Base-by-base conservation (phyloP, 2,888 invertebrate genomes). In the Polymixis flavicincta region DNA sequence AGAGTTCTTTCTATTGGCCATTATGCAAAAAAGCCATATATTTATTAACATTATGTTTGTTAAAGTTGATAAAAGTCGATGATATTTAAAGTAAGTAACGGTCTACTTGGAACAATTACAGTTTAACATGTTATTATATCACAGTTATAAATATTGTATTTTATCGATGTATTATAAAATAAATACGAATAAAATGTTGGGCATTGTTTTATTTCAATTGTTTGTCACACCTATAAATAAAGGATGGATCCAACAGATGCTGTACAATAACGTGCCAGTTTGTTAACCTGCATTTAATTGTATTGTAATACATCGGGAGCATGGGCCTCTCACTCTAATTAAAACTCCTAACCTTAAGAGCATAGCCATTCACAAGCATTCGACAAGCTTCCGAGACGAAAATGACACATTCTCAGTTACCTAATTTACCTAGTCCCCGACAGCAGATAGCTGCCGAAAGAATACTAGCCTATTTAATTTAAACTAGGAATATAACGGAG, bases 61-160 rank as follows among this genome's bases (percentile, higher is more conserved):
- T 88, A 75, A 82, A 88, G 76, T 72, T 87, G 80, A 82, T 83
- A 82, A 75, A 78, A 83, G 80, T 82, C 67, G 78, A 78, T 73
- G 60, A 74, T 73, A n/a, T n/a, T n/a, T n/a, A 55, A 77, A 83
- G 50, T 74, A 74, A 68, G 61, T 71, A 78, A 89, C 88, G 73
- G 67, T 76, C 71, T 77, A 77, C 32, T 78, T 72, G 68, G 85
- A 87, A 83, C 83, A 85, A 85, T 81, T 85, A 83, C 78, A 84
- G 75, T 84, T 70, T 92, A 94, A 93, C 91, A 91, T 86, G 83
- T 90, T 91, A 92, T 91, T 92, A 92, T 93, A 93, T 93, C 92
- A 93, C 92, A 93, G 92, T 92, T 93, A 94, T 92, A 93, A 92
- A 94, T 92, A 93, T 90, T 93, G 94, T 95, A 95, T 94, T 94